Percentiles rank a stretch among this genome's conserved stretches.
phyloP scores from a whole-genome alignment of 2,888 invertebrate species.

The Helobdella robusta region DNA sequence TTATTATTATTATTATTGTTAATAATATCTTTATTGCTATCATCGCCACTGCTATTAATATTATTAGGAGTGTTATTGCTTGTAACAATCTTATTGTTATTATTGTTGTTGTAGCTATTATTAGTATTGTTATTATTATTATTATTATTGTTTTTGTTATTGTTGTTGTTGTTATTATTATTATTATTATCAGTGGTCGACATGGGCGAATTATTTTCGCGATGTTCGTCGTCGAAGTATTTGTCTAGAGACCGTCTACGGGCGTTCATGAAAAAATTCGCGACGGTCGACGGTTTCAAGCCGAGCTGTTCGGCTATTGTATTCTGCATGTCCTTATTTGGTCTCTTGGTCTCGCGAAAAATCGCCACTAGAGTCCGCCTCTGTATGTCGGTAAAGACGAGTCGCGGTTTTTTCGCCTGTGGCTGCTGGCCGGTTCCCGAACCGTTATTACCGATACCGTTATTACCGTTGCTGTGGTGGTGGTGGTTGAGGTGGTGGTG shows the following conservation, averaged over 20 bases:
- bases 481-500: not conserved
- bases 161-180: not conserved
- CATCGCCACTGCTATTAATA: too few relatives aligned
- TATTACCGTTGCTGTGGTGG: not conserved
- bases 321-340: slow-evolving; percentile 98
- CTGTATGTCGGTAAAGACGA: slow-evolving; percentile 99
- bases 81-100: too few relatives aligned
- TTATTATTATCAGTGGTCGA: not conserved
- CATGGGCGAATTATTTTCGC: slow-evolving; percentile 2
- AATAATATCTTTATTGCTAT: too few relatives aligned
- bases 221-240: slow-evolving; percentile 48
- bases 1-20: too few relatives aligned
- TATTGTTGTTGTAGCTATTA: too few relatives aligned
- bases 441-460: not conserved
- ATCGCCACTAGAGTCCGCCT: slow-evolving; percentile 99
- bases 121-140: not conserved
- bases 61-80: too few relatives aligned
- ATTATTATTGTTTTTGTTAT: too few relatives aligned
- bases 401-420: slow-evolving; percentile 80
- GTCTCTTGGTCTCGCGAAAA: slow-evolving; percentile 99
- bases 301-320: slow-evolving; percentile 94
- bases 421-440: too few relatives aligned
- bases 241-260: slow-evolving; percentile 78
- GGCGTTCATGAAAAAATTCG: slow-evolving; percentile 99
- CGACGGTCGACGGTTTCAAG: slow-evolving; percentile 90